Evolutionary conservation across 2,113 vertebrate genomes (phyloP).

Genomic region (Phyllostomus discolor): DNA sequence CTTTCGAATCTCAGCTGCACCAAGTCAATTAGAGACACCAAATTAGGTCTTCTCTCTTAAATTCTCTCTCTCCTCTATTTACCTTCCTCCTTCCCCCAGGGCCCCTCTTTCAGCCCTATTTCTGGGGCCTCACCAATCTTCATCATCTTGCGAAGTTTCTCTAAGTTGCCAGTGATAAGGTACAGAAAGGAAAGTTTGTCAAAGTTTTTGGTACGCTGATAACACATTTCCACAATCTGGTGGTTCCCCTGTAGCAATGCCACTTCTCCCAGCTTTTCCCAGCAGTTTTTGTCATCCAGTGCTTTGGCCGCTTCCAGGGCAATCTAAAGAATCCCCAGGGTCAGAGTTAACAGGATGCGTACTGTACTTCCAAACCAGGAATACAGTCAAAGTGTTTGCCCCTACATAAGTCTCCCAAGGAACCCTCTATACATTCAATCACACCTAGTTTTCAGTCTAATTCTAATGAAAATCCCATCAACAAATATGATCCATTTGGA

Average conservation of each 20-base stretch:
- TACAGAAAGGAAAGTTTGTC: constrained; percentile 98
- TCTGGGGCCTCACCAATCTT: constrained; percentile 89
- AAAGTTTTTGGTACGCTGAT: constrained; percentile 98
- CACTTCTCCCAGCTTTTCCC: constrained; percentile 96
- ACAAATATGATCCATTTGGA: neutral
- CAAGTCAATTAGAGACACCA: neutral
- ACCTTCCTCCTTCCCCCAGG: neutral
- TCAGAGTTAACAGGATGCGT: neutral
- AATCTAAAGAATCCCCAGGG: constrained; percentile 77
- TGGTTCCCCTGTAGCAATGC: constrained; percentile 96
- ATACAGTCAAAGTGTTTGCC: neutral
- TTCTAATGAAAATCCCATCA: neutral
- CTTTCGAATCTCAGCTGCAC: constrained; percentile 94
- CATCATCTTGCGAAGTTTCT: constrained; percentile 99
- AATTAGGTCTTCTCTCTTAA: neutral
- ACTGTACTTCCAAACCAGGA: neutral
- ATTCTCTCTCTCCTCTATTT: rapidly evolving
- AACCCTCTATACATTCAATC: neutral
- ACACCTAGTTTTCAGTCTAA: neutral
- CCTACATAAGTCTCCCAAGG: neutral
- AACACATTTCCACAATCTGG: constrained; percentile 99
- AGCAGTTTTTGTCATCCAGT: constrained; percentile 94
- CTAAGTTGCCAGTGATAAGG: constrained; percentile 96
- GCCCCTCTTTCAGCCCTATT: neutral
- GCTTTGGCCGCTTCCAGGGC: constrained; percentile 96